Base-by-base conservation (phyloP, 1,140 invertebrate species). In the Drosophila pseudoobscura region DNA sequence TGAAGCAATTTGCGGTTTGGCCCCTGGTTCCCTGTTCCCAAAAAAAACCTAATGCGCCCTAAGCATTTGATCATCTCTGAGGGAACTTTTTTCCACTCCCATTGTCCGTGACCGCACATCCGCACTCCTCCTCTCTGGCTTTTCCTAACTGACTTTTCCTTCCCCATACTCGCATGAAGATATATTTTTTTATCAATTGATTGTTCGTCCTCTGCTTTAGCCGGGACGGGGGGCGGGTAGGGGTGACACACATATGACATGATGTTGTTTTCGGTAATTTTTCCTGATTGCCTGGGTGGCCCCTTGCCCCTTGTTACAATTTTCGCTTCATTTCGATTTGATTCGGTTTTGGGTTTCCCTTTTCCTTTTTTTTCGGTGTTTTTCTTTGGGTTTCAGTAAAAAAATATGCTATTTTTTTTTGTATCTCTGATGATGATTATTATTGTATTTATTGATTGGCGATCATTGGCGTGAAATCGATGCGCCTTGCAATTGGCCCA, bases 401-500 rank as follows among this genome's bases (percentile, higher is more conserved):
- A 75, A 76, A 47, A 20, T 55, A 11, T 39, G 35, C 71, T 55
- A 35, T 59, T 41, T 53, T 44, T 60, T 9, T 2, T 49, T 47
- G 62, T 73, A 65, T 65, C 53, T 29, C 35, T 59, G 20, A 24
- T 11, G 35, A 51, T 71, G 57, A 62, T 76, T 72, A 70, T 65
- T 82, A 56, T 77, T 68, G 58, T 75, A 71, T 75, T 83, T 82
- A 87, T 87, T 87, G 83, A 87, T 87, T 87, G 83, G 83, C 75
- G 62, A 73, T 78, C 76, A 78, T 66, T 65, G 76, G 76, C 73
- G 74, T 78, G 73, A 78, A 78, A 78, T 78, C 57, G 73, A 75
- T 57, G 52, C 78, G 51, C 73, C 66, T 24, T 53, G 69, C 78
- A 80, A 87, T 87, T 87, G 80, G 78, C 58, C 46, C 22, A 9